Percentiles rank a stretch among this genome's conserved stretches.
Conservation (phyloP, 1,140 invertebrate species). For the Cotesia chilonis region DNA sequence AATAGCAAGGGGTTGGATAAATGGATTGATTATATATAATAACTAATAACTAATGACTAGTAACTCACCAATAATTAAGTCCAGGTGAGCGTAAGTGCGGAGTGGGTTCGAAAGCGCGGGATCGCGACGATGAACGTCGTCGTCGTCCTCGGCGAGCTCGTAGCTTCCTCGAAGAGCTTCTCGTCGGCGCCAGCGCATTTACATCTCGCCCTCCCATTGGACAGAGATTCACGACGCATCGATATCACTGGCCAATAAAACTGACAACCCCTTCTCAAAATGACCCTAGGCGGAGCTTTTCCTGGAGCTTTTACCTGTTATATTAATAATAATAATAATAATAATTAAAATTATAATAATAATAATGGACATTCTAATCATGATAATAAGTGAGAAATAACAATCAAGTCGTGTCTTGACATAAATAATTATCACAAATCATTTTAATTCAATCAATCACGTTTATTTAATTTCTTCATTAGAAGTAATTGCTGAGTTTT, state of each 20-base stretch:
- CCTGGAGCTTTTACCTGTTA: slow-evolving; percentile 28
- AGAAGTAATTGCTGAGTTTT: too few relatives aligned
- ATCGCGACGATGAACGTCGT: slow-evolving; percentile 63
- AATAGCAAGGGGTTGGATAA: slow-evolving; percentile 8
- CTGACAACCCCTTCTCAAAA: slow-evolving; percentile 50
- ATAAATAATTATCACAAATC: slow-evolving; percentile 5
- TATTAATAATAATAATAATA: slow-evolving; percentile 36
- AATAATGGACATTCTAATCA: background rate
- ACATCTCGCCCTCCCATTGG: slow-evolving; percentile 48
- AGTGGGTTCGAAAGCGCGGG: slow-evolving; percentile 58
- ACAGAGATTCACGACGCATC: slow-evolving; percentile 49
- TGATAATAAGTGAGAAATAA: slow-evolving; percentile 24
- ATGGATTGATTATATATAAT: slow-evolving; percentile 8
- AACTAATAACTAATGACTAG: background rate
- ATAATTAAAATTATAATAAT: slow-evolving; percentile 2
- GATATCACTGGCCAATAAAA: slow-evolving; percentile 60
- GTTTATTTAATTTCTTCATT: background rate
- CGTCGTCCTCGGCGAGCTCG: slow-evolving; percentile 47
- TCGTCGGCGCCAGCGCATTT: slow-evolving; percentile 48
- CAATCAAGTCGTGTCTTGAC: slow-evolving; percentile 24
- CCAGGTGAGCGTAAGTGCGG: slow-evolving; percentile 59
- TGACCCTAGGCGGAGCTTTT: slow-evolving; percentile 60
- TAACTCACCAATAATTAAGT: slow-evolving; percentile 67
- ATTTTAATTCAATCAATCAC: background rate
- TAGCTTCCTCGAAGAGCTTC: slow-evolving; percentile 27